These are phyloP conservation scores for Danionella dracula DNA, from an alignment of 2,797 vertebrate species.

Conservation along the genomic window DNA sequence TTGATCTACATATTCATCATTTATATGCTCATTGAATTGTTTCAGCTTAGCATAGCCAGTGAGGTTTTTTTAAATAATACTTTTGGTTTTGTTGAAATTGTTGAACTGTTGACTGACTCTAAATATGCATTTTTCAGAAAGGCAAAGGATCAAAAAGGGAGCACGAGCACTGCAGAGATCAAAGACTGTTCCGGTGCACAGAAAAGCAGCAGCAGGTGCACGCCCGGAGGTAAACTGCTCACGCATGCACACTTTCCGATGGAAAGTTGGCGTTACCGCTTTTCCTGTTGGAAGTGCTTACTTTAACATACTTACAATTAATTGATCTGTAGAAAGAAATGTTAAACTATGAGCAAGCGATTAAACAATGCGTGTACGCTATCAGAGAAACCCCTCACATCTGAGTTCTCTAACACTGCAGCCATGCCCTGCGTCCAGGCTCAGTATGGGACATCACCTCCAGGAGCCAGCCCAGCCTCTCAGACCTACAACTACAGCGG, in stretches of 20 bases:
- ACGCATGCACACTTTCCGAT: constrained; percentile 10
- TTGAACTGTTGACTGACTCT: not conserved
- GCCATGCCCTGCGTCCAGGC: constrained; percentile 97
- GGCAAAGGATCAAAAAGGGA: not conserved
- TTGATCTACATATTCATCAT: no score
- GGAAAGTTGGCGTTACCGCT: no score
- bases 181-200: constrained; percentile 36
- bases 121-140: not conserved
- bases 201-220: constrained; percentile 35
- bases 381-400: not conserved
- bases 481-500: constrained; percentile 94
- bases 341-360: not conserved
- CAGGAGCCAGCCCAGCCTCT: constrained; percentile 91
- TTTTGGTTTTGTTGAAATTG: not conserved
- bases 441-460: constrained; percentile 94
- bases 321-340: not conserved
- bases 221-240: constrained; percentile 27
- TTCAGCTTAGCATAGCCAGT: no score
- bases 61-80: no score
- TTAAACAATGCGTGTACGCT: not conserved
- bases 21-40: no score
- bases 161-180: constrained; percentile 9
- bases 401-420: constrained; percentile 62
- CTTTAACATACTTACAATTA: not conserved
- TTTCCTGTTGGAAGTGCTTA: no score